These are phyloP conservation scores for Alcedo atthis DNA, from an alignment of 2,797 vertebrate species.

Conservation along the genomic window DNA sequence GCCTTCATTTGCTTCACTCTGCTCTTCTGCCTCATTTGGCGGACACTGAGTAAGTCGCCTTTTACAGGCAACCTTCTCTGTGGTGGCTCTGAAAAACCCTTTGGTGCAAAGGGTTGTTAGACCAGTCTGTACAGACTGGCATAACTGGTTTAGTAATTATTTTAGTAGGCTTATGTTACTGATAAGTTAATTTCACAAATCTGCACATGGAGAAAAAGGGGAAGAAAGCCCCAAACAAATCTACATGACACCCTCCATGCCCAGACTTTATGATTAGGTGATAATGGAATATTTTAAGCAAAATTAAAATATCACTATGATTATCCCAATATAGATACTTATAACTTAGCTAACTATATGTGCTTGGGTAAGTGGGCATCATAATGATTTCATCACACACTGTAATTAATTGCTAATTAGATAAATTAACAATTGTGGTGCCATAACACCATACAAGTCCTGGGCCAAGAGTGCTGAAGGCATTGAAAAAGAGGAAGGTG, in stretches of 20 bases:
- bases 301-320: neutral
- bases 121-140: neutral
- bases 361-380: neutral
- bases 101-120: neutral
- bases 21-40: conserved; percentile 90
- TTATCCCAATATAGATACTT: neutral
- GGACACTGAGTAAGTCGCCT: conserved; percentile 86
- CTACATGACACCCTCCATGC: neutral
- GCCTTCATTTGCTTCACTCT: conserved; percentile 91
- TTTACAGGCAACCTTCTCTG: neutral
- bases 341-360: neutral
- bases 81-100: neutral
- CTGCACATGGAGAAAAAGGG: neutral
- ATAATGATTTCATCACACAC: neutral
- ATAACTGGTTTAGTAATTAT: neutral
- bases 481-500: neutral
- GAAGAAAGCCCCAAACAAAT: neutral
- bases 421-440: neutral
- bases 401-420: neutral
- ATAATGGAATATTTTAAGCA: neutral
- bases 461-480: neutral
- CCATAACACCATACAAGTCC: neutral
- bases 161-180: neutral
- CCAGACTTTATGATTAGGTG: neutral
- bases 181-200: neutral